Evolutionary conservation across 2,888 invertebrate species (phyloP), one percentile per base, ranked within the genome.

Genomic region (Cepaea hortensis): DNA sequence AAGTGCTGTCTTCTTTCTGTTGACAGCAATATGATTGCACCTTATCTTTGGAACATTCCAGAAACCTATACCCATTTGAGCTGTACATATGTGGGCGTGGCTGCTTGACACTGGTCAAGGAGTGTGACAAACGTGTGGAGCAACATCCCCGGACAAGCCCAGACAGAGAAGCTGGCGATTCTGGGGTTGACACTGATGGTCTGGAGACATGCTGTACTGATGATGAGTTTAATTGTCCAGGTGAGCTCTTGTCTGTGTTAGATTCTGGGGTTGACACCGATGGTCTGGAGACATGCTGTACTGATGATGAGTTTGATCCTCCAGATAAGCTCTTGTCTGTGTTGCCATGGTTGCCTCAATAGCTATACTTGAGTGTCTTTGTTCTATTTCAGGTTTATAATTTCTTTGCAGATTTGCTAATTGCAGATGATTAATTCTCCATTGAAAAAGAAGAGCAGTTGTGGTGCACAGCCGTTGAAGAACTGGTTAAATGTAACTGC

Each of bases 21-120:
- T 35, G 35, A 35, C 35, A 35, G 35, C 35, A 35, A 35, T 35
- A 35, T 55, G 11, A 55, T 55, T 55, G 55, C 11, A 55, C 55
- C 7, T 6, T 55, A 55, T 55, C 11, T 11, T 11, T 55, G 6
- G 55, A 48, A 80, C 81, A 15, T 88, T 89, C 15, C 84, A 92
- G 92, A 81, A 90, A 92, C 70, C 84, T 92, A 13, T 91, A 91
- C 85, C 91, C 91, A 11, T 92, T 91, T 87, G 92, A 92, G 84
- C 87, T 92, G 82, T 91, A 90, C 82, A 88, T 91, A 20, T 88
- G 80, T 35, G 91, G 91, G 18, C 79, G 89, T 81, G 90, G 90
- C 61, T 91, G 86, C 70, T 77, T 77, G 11, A 6, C 62, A 13
- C 86, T 85, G 11, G 46, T 88, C 18, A 75, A 84, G 23, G 68